phyloP scores from a whole-genome alignment of 1,140 invertebrate species.

The Chionoecetes opilio region DNA sequence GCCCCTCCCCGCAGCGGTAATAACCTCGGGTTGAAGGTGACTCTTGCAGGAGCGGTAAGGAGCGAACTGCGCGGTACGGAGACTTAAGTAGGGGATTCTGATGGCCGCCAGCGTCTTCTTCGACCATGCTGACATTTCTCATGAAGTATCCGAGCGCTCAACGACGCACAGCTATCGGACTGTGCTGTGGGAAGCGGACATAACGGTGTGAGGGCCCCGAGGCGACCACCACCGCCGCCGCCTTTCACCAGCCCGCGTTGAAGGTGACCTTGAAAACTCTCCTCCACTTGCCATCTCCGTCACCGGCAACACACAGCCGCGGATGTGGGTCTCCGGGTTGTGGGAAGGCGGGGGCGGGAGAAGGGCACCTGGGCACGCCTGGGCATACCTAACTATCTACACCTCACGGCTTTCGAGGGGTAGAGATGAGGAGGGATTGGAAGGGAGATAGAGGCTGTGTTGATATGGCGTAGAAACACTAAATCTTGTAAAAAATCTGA shows the following conservation, averaged over 20 bases:
- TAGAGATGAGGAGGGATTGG: too few relatives aligned
- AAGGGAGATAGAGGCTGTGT: too few relatives aligned
- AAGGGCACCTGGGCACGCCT: not conserved
- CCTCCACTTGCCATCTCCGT: slow-evolving; percentile 24
- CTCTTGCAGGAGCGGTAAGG: not conserved
- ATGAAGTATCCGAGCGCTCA: not conserved
- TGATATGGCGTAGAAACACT: too few relatives aligned
- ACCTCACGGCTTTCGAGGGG: too few relatives aligned
- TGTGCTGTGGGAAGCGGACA: not conserved
- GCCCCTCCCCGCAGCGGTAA: not conserved
- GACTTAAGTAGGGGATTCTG: not conserved
- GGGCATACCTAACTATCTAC: too few relatives aligned
- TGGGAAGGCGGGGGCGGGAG: not conserved
- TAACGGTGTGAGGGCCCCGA: slow-evolving; percentile 13
- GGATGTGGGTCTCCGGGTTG: slow-evolving; percentile 13
- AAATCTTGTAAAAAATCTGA: too few relatives aligned
- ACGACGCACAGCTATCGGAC: not conserved
- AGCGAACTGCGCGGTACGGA: too few relatives aligned
- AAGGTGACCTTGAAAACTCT: slow-evolving; percentile 28
- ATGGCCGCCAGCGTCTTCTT: not conserved
- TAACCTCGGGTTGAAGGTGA: not conserved
- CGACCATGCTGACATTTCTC: not conserved
- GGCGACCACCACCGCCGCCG: not conserved
- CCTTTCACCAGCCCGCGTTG: slow-evolving; percentile 2
- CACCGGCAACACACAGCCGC: not conserved